Percentiles rank a stretch among this genome's conserved stretches.
These are phyloP conservation scores for Malthinus seriepunctatus DNA, from an alignment of 2,888 invertebrate genomes.

Conservation along the genomic window DNA sequence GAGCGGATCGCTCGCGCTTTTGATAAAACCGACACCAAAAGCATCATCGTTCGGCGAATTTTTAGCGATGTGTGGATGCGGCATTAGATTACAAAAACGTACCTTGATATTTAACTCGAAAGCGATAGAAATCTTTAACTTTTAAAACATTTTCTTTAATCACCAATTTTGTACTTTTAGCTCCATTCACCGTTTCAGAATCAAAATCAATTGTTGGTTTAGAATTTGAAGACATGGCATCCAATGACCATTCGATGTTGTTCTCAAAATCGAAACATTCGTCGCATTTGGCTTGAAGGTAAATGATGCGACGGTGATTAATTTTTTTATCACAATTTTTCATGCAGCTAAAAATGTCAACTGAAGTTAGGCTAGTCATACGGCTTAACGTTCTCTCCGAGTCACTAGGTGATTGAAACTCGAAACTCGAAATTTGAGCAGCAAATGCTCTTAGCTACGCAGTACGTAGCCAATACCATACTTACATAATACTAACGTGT, in stretches of 20 bases:
- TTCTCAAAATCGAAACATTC: conserved; percentile 1
- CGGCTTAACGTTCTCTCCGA: too few relatives aligned
- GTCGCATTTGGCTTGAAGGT: conserved; percentile 5
- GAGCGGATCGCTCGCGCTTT: too few relatives aligned
- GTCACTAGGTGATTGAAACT: too few relatives aligned
- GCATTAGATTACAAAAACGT: neutral
- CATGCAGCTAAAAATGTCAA: conserved; percentile 6
- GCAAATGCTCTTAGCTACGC: too few relatives aligned
- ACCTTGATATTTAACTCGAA: conserved; percentile 9
- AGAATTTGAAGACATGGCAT: neutral
- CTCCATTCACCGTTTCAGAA: conserved; percentile 5
- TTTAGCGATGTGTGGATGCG: too few relatives aligned
- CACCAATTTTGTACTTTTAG: conserved; percentile 2
- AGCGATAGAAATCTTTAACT: conserved; percentile 14
- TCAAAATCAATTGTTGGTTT: conserved; percentile 8
- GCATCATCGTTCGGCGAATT: too few relatives aligned
- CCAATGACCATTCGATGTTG: conserved; percentile 11
- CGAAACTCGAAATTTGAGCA: too few relatives aligned
- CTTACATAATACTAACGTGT: neutral
- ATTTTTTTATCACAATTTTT: conserved; percentile 9
- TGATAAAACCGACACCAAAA: too few relatives aligned
- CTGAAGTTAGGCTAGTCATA: too few relatives aligned
- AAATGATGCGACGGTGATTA: neutral
- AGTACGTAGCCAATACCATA: too few relatives aligned
- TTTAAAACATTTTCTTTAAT: conserved; percentile 10